Percentiles rank a stretch among this genome's conserved stretches.
phyloP scores from a whole-genome alignment of 2,888 invertebrate species.

The Acanthosoma haemorrhoidale region DNA sequence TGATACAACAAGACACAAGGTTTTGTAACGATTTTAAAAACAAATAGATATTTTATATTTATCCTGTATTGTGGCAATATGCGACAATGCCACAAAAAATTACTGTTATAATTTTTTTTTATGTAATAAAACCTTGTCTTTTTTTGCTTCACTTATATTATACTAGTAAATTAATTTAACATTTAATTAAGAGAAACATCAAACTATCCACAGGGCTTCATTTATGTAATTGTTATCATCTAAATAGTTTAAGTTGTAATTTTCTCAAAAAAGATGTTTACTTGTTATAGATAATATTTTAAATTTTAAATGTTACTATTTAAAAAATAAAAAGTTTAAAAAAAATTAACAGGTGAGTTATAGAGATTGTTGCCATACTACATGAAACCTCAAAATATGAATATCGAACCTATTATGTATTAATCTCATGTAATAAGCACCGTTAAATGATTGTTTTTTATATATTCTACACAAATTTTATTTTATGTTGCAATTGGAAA shows the following conservation, averaged over 20 bases:
- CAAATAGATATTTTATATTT: neutral
- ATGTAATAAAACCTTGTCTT: constrained; percentile 16
- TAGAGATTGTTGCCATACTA: constrained; percentile 13
- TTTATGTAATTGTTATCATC: constrained; percentile 15
- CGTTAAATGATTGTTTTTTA: neutral
- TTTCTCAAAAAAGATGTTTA: neutral
- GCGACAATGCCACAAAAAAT: no score
- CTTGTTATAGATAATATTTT: constrained; percentile 17
- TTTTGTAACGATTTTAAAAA: neutral
- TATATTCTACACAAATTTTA: neutral
- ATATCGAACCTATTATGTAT: neutral
- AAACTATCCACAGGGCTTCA: constrained; percentile 9
- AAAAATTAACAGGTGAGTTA: neutral
- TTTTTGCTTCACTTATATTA: constrained; percentile 26
- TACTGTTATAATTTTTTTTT: neutral
- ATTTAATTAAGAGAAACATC: constrained; percentile 20
- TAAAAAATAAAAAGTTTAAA: neutral
- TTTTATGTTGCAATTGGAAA: neutral
- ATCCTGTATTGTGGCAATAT: neutral
- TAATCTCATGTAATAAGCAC: neutral
- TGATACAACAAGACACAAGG: constrained; percentile 27
- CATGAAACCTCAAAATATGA: constrained; percentile 8
- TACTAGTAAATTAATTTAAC: constrained; percentile 21
- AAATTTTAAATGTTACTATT: constrained; percentile 1
- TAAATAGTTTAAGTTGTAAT: neutral